Percentiles rank a stretch among this genome's conserved stretches.
Conservation (phyloP, 2,888 invertebrate species). For the Achlya flavicornis region DNA sequence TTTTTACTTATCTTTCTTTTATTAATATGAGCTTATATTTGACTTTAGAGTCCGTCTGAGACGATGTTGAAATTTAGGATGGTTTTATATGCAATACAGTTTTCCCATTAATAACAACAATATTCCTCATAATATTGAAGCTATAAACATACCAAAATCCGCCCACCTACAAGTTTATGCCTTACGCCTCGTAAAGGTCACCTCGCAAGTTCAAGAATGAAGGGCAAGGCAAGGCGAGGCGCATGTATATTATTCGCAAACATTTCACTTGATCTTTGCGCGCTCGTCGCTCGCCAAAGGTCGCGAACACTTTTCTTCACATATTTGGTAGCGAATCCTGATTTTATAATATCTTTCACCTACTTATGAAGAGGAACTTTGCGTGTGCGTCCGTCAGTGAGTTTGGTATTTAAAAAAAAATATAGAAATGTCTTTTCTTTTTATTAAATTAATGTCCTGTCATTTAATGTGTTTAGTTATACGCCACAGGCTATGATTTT, state of each 20-base stretch:
- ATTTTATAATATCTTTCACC: slow-evolving; percentile 12
- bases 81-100: no score
- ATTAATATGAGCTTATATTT: no score
- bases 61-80: no score
- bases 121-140: no score
- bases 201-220: slow-evolving; percentile 67
- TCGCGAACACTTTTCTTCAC: slow-evolving; percentile 40
- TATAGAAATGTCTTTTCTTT: no score
- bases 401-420: no score
- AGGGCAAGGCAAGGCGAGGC: slow-evolving; percentile 59
- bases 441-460: no score
- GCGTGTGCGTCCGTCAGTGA: background rate
- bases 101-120: no score
- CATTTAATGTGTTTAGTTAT: no score
- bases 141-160: slow-evolving; percentile 11
- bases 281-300: slow-evolving; percentile 34
- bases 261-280: slow-evolving; percentile 53
- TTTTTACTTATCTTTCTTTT: no score
- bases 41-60: no score
- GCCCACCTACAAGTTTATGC: slow-evolving; percentile 15
- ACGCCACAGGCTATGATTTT: no score
- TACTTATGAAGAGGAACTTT: background rate
- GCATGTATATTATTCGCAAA: slow-evolving; percentile 25
- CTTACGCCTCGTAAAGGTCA: slow-evolving; percentile 33
- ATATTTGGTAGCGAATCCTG: slow-evolving; percentile 14